These are phyloP conservation scores for Zaprionus lineosus DNA, from an alignment of 2,888 invertebrate genomes.

Conservation along the genomic window DNA sequence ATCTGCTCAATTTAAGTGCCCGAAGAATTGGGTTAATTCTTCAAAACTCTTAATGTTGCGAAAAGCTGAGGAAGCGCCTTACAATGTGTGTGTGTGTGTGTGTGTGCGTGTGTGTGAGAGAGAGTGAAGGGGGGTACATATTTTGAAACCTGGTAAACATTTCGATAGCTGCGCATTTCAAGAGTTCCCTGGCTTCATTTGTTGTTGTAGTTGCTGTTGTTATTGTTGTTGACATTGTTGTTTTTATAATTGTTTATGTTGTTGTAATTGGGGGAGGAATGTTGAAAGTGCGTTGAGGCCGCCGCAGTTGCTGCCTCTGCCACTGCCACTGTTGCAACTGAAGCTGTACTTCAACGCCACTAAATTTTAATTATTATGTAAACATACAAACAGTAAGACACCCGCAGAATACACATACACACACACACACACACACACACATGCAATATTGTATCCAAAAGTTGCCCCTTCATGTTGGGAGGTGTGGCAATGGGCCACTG, in stretches of 20 bases:
- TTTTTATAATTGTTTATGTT: slow-evolving; percentile 15
- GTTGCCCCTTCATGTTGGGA: slow-evolving; percentile 16
- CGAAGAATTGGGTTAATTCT: slow-evolving; percentile 7
- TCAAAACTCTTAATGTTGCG: not conserved
- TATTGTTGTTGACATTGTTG: slow-evolving; percentile 8
- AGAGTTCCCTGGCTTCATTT: too few species aligned
- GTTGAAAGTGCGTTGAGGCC: slow-evolving; percentile 47
- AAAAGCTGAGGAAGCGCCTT: too few species aligned
- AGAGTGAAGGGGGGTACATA: not conserved
- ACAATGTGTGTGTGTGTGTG: too few species aligned
- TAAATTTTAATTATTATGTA: slow-evolving; percentile 68
- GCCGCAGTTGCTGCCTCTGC: slow-evolving; percentile 1
- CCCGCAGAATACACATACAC: not conserved
- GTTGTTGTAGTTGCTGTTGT: slow-evolving; percentile 14
- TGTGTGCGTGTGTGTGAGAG: not conserved
- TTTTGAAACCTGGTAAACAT: too few species aligned
- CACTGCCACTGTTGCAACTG: slow-evolving; percentile 4
- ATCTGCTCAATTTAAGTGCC: too few species aligned
- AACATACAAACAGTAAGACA: slow-evolving; percentile 20
- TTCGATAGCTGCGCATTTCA: too few species aligned
- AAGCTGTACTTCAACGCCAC: slow-evolving; percentile 48
- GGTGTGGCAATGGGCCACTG: not conserved
- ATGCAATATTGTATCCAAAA: slow-evolving; percentile 42
- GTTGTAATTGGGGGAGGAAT: slow-evolving; percentile 16
- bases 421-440: slow-evolving; percentile 1